These are phyloP conservation scores for Dendrocincla fuliginosa DNA, from an alignment of 2,797 vertebrate species.

Conservation along the genomic window DNA sequence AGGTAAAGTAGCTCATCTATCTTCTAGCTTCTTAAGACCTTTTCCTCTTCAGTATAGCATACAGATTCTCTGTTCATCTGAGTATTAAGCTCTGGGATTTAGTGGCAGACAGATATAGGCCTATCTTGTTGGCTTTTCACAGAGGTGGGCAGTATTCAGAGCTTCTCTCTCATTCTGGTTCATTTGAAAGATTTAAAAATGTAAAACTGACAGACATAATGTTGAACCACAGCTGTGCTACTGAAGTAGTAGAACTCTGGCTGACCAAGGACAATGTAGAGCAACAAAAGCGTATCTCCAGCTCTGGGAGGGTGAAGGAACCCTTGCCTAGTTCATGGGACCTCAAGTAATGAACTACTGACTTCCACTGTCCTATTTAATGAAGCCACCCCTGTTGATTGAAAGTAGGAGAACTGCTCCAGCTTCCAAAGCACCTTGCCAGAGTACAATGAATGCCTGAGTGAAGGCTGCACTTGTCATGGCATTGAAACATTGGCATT, in stretches of 20 bases:
- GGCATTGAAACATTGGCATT: background rate
- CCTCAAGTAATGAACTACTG: background rate
- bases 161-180: background rate
- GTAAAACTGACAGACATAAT: background rate
- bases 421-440: background rate
- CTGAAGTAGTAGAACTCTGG: background rate
- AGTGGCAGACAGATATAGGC: background rate
- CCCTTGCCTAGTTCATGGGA: background rate
- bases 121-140: background rate
- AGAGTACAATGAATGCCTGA: background rate
- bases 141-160: background rate
- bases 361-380: background rate
- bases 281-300: background rate
- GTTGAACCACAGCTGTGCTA: background rate
- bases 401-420: background rate
- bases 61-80: background rate
- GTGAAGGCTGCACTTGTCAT: background rate
- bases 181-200: background rate
- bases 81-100: background rate
- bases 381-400: background rate
- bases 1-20: conserved; percentile 75
- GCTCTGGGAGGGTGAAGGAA: background rate
- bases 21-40: background rate
- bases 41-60: background rate
- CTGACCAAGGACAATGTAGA: background rate